Percentiles rank a stretch among this genome's conserved stretches.
phyloP scores from a whole-genome alignment of 2,113 vertebrate species.

The Trichechus manatus region DNA sequence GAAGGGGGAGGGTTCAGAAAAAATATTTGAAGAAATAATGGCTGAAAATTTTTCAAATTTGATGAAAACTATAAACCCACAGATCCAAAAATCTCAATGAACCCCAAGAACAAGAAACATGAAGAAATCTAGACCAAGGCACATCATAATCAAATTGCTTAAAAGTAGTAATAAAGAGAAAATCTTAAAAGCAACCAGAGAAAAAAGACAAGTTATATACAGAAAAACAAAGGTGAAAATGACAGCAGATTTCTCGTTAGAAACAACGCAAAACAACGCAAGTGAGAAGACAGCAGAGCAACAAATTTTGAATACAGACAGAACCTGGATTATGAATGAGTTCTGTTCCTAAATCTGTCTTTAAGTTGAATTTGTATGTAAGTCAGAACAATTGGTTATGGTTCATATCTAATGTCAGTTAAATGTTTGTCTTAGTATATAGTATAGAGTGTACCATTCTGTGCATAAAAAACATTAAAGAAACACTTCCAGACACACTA shows the following conservation, averaged over 20 bases:
- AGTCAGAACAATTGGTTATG: too few relatives aligned
- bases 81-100: background rate
- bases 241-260: background rate
- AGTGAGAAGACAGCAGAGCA: background rate
- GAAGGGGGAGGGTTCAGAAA: background rate
- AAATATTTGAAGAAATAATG: background rate
- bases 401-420: too few relatives aligned
- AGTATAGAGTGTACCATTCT: too few relatives aligned
- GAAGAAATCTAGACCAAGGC: background rate
- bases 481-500: too few relatives aligned
- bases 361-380: too few relatives aligned
- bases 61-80: background rate
- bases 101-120: background rate
- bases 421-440: too few relatives aligned
- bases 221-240: background rate
- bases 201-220: background rate
- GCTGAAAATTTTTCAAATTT: background rate
- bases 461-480: too few relatives aligned
- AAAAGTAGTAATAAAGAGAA: background rate
- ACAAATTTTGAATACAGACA: background rate
- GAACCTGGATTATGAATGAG: background rate
- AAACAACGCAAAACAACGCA: background rate
- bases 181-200: background rate
- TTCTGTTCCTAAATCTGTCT: too few relatives aligned
- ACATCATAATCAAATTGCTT: background rate